Conservation (phyloP, 2,797 vertebrate species). For the Garrulus glandarius region DNA sequence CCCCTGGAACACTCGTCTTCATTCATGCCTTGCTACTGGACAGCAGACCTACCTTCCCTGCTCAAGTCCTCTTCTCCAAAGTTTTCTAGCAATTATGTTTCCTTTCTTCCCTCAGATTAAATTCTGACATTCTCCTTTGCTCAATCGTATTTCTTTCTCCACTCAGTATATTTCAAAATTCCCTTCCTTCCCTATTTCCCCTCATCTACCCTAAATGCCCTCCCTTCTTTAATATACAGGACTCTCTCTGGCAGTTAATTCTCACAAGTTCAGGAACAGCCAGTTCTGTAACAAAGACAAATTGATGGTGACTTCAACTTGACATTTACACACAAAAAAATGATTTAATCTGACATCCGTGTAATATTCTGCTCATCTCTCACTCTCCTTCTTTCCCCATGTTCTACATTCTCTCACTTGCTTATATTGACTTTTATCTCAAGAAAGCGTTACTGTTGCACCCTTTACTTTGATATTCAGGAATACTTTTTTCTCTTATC, state of each 20-base stretch:
- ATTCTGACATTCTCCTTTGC: not conserved
- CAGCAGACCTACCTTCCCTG: not conserved
- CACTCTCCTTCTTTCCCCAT: not conserved
- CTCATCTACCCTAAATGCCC: conserved; percentile 20
- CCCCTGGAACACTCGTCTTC: not conserved
- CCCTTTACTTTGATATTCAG: conserved; percentile 13
- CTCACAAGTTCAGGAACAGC: conserved; percentile 50
- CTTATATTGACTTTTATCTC: conserved; percentile 51
- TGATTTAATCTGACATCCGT: conserved; percentile 53
- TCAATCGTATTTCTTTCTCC: not conserved
- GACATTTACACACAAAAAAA: conserved; percentile 67
- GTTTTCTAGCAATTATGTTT: not conserved
- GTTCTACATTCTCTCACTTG: conserved; percentile 25
- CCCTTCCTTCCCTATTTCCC: not conserved
- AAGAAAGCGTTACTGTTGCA: conserved; percentile 27
- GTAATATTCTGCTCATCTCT: conserved; percentile 60
- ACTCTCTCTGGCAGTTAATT: conserved; percentile 43
- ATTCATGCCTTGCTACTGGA: not conserved
- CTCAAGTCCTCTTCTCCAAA: not conserved
- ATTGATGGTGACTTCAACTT: conserved; percentile 65
- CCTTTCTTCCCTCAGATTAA: not conserved
- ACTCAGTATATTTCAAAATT: not conserved
- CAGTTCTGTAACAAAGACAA: conserved; percentile 65
- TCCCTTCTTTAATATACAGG: conserved; percentile 25
- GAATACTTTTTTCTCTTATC: not conserved